These are phyloP conservation scores for Drosophila sproati DNA, from an alignment of 1,140 invertebrate species.

Conservation along the genomic window DNA sequence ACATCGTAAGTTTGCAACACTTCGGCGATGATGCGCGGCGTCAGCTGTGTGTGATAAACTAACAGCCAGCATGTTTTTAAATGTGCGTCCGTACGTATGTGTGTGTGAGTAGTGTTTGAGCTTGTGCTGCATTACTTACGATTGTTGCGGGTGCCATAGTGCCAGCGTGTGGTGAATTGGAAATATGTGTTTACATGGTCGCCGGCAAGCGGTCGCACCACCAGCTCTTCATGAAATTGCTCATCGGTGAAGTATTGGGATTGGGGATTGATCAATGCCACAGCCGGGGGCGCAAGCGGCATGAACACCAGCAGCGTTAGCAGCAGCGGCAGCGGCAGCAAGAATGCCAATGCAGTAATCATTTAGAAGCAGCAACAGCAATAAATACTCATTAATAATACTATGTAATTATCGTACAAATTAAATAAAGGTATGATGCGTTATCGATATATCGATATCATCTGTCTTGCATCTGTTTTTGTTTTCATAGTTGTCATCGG, in stretches of 20 bases:
- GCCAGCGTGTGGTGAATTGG: slow-evolving; percentile 93
- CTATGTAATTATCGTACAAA: slow-evolving; percentile 24
- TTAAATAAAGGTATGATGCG: slow-evolving; percentile 27
- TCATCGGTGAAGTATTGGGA: slow-evolving; percentile 84
- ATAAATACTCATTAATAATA: slow-evolving; percentile 35
- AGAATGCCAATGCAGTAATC: slow-evolving; percentile 11
- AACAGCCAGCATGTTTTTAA: slow-evolving; percentile 65
- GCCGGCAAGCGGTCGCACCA: slow-evolving; percentile 91
- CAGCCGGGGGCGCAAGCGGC: slow-evolving; percentile 5
- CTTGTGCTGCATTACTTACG: slow-evolving; percentile 85
- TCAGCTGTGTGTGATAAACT: slow-evolving; percentile 93
- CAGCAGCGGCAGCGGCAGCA: slow-evolving; percentile 27
- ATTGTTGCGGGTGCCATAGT: slow-evolving; percentile 85
- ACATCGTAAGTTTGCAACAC: slow-evolving; percentile 94
- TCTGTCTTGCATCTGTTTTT: neutral
- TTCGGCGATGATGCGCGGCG: slow-evolving; percentile 95
- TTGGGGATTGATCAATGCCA: slow-evolving; percentile 5
- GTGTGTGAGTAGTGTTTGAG: too few species aligned
- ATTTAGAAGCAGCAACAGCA: slow-evolving; percentile 32
- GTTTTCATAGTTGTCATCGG: neutral
- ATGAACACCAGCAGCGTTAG: slow-evolving; percentile 5
- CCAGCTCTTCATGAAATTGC: slow-evolving; percentile 91
- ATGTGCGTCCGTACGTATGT: neutral
- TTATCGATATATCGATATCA: slow-evolving; percentile 26
- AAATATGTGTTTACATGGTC: slow-evolving; percentile 94